Base-by-base conservation (phyloP, 1,140 invertebrate genomes). In the Halesus radiatus region DNA sequence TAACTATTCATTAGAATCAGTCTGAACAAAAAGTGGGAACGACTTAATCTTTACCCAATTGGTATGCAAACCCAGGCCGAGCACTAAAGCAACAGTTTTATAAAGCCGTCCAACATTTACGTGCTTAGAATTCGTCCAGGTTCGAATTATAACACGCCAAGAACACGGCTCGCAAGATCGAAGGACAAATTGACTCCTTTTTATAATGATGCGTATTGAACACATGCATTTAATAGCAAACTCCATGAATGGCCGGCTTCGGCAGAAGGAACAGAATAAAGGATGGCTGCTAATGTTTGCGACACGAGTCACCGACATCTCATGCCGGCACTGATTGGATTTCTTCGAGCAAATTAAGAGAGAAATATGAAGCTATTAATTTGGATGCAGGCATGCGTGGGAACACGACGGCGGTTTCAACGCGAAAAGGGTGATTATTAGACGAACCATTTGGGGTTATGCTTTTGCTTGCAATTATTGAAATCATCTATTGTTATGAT, bases 21-120 rank as follows among this genome's bases (percentile, higher is more conserved):
- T 16, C 26, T 66, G 62, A 66, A 26, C 32, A 72, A 72, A 72
- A 72, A 45, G n/a, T 72, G 18, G 50, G 20, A 26, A 56, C 15
- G 26, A 54, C 53, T 74, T 74, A 74, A 74, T 74, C 50, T 56
- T 29, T 15, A 15, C 1, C 52, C 70, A 54, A 74, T 74, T 74
- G 50, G 74, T 76, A 62, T 76, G 74, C 74, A 76, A 76, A 76
- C 53, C 18, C n/a, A 32, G 53, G 10, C 15, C 16, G 32, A 16
- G 53, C 32, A 45, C 26, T 60, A 62, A 76, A 45, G 74, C 54
- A 76, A 76, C 74, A 62, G 56, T 62, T 76, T 62, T 62, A 76
- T 60, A 76, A 60, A 58, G 74, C 56, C 54, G 60, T 76, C 54
- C 10, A 76, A 62, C 29, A 22, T 20, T 60, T 76, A 76, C 74